phyloP scores from a whole-genome alignment of 30 jellyfish, hydroid and myxozoan genomes.

The Catostylus mosaicus region DNA sequence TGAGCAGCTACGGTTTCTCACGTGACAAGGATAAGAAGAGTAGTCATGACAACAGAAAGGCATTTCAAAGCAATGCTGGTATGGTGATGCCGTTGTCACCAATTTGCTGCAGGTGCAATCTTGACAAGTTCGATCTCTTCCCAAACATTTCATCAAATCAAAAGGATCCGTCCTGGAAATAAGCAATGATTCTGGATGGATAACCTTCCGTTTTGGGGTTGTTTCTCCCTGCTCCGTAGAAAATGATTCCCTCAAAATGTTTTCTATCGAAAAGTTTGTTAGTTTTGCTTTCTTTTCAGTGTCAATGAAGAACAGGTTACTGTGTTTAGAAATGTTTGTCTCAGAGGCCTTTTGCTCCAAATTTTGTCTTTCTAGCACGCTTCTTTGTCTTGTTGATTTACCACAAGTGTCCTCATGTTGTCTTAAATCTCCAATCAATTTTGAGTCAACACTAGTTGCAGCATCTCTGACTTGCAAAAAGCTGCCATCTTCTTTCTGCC shows the following conservation, averaged over 20 bases:
- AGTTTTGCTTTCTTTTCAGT: not conserved
- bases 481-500: slow-evolving; percentile 21
- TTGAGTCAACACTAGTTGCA: not conserved
- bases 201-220: not conserved
- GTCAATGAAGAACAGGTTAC: not conserved
- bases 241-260: slow-evolving; percentile 15
- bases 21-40: not conserved
- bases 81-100: not conserved
- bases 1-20: not conserved
- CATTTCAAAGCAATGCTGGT: not conserved
- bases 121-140: not conserved
- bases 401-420: not conserved
- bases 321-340: too few relatives aligned
- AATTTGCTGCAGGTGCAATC: not conserved
- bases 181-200: not conserved
- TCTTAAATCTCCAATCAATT: not conserved
- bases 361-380: not conserved
- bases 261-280: slow-evolving; percentile 42
- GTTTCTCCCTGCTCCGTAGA: not conserved
- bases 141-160: not conserved
- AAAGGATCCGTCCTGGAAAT: not conserved
- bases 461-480: not conserved
- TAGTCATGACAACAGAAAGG: not conserved
- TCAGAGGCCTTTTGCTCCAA: too few relatives aligned
- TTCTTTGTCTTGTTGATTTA: not conserved